Conservation (phyloP, 1,140 invertebrate species). For the Magallana angulata region DNA sequence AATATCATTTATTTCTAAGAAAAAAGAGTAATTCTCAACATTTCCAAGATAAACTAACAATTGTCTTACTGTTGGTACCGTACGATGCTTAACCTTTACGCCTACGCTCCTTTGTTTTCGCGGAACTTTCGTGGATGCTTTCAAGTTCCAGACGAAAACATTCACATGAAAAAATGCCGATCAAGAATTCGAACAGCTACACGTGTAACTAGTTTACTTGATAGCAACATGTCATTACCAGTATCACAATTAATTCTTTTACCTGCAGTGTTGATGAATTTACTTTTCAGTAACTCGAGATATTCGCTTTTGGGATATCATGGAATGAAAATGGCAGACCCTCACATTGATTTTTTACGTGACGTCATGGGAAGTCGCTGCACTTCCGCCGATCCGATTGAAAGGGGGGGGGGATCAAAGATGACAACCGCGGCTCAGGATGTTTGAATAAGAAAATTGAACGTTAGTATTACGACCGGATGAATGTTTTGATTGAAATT, state of each 20-base stretch:
- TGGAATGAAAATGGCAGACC: conserved; percentile 32
- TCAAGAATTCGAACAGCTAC: neutral
- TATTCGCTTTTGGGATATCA: conserved; percentile 15
- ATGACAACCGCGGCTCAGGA: too few relatives aligned
- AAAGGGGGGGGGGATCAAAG: neutral
- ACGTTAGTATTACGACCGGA: too few relatives aligned
- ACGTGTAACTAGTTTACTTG: neutral
- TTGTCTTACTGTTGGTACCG: neutral
- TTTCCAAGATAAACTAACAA: neutral
- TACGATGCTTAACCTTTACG: neutral
- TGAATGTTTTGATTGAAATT: too few relatives aligned
- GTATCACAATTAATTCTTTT: neutral
- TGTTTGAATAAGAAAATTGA: too few relatives aligned
- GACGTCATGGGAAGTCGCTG: conserved; percentile 31
- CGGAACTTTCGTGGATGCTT: conserved; percentile 28
- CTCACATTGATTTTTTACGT: conserved; percentile 29
- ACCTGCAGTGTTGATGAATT: neutral
- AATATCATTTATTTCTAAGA: neutral
- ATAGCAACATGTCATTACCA: neutral
- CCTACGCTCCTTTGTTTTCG: conserved; percentile 31
- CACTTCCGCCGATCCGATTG: neutral
- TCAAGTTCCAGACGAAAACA: conserved; percentile 18
- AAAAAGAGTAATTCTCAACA: neutral
- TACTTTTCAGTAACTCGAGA: neutral
- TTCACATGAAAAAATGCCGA: conserved; percentile 16